Base-by-base conservation (phyloP, 2,888 invertebrate species). In the Agrochola lota region DNA sequence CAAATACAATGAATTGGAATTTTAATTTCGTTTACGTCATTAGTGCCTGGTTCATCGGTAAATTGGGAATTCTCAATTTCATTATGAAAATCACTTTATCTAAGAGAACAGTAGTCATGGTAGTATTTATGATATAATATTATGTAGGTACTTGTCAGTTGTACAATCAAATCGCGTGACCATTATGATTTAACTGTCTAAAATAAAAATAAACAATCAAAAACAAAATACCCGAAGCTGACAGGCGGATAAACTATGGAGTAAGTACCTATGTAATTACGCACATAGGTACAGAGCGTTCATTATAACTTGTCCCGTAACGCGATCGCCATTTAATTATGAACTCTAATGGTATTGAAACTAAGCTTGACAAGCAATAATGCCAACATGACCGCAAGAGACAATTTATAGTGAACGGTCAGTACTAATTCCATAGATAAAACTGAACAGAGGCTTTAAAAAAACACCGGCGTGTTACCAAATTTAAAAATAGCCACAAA, bases 401-500 rank as follows among this genome's bases (percentile, higher is more conserved):
- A 49, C 49, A 49, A 49, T 49, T 49, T 49, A 49, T 49, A 49
- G 17, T 7, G 17, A 49, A 49, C 49, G 49, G 49, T 49, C 49
- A 17, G 7, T 49, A 15, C 46, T 46, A 49, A 20, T 52, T 20
- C 30, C 23, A 49, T 68, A 20, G 20, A n/a, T 3, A 15, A 68
- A 23, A 40, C 11, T 0, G 1, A 67, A 81, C 30, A 17, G 8
- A 40, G 6, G 30, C 12, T 17, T 23, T 46, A 2, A 77, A 83
- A 77, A 20, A 55, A 2, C 23, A 17, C 1, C n/a, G 15, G 8
- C 30, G 17, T 49, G n/a, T 23, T 26, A 23, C 15, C 57, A 60
- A 63, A 43, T 17, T 43, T 69, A 85, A 75, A 81, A 79, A 75
- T 71, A 78, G 11, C 57, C 2, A 62, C 17, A 66, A 72, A 79